Percentiles rank a stretch among this genome's conserved stretches.
Evolutionary conservation across 2,888 invertebrate genomes (phyloP).

Genomic region (Marronus borbonicus): DNA sequence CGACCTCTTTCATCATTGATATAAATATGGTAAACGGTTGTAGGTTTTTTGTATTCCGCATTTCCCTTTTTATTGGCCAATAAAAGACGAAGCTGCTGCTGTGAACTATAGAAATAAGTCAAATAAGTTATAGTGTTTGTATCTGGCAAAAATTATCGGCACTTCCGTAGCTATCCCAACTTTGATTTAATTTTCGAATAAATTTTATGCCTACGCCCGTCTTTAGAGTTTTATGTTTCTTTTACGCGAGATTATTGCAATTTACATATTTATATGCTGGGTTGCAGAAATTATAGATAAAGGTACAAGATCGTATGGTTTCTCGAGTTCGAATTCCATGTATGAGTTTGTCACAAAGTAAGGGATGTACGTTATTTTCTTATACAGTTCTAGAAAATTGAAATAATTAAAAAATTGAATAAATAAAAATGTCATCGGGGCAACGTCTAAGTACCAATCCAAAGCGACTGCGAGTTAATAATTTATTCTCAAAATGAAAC

Average conservation of each 20-base stretch:
- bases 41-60: conserved; percentile 23
- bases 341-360: too few relatives aligned
- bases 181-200: conserved; percentile 31
- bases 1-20: conserved; percentile 44
- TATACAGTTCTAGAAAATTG: too few relatives aligned
- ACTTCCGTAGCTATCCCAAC: conserved; percentile 28
- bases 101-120: conserved; percentile 28
- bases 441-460: too few relatives aligned
- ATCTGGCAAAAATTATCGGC: conserved; percentile 36
- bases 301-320: too few relatives aligned
- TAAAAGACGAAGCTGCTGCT: conserved; percentile 42
- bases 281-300: too few relatives aligned
- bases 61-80: conserved; percentile 42
- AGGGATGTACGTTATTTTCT: too few relatives aligned
- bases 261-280: neutral
- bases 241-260: conserved; percentile 4
- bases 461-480: too few relatives aligned
- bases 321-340: too few relatives aligned
- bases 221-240: conserved; percentile 23
- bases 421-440: too few relatives aligned
- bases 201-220: conserved; percentile 17
- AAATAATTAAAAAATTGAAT: too few relatives aligned
- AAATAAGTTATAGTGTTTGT: conserved; percentile 36
- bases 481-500: too few relatives aligned
- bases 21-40: conserved; percentile 47